These are phyloP conservation scores for Manis crassicaudata DNA, from an alignment of 2,797 vertebrate genomes.

Conservation along the genomic window DNA sequence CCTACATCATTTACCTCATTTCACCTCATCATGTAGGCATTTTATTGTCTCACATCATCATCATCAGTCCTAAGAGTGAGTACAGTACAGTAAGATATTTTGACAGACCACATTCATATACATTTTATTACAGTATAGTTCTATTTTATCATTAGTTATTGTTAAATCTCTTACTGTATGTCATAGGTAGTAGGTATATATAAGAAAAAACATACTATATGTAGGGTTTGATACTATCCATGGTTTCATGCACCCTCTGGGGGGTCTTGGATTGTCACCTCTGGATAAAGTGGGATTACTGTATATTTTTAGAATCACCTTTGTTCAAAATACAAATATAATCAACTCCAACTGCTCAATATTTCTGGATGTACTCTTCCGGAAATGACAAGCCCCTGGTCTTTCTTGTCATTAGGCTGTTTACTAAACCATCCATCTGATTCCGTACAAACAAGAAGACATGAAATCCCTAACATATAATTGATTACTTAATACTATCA, in stretches of 20 bases:
- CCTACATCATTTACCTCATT: background rate
- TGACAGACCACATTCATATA: background rate
- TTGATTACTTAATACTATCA: background rate
- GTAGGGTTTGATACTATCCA: background rate
- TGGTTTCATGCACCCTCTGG: background rate
- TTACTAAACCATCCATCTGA: background rate
- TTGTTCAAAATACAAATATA: constrained; percentile 31
- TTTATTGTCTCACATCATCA: background rate
- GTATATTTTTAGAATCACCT: background rate
- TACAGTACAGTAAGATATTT: background rate
- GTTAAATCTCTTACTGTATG: background rate
- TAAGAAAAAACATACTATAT: background rate
- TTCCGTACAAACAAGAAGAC: background rate
- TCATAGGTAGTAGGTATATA: background rate
- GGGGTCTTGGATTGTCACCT: background rate
- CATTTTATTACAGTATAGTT: background rate
- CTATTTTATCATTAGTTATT: background rate
- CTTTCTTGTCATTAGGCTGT: background rate
- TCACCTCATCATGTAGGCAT: background rate
- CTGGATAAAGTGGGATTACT: background rate
- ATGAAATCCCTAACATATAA: background rate
- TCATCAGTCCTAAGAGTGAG: background rate
- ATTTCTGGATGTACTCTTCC: background rate
- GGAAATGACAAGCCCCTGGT: background rate
- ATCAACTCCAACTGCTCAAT: background rate